Percentiles rank a stretch among this genome's conserved stretches.
Conservation (phyloP, 2,113 vertebrate species). For the Motacilla tschutschensis region DNA sequence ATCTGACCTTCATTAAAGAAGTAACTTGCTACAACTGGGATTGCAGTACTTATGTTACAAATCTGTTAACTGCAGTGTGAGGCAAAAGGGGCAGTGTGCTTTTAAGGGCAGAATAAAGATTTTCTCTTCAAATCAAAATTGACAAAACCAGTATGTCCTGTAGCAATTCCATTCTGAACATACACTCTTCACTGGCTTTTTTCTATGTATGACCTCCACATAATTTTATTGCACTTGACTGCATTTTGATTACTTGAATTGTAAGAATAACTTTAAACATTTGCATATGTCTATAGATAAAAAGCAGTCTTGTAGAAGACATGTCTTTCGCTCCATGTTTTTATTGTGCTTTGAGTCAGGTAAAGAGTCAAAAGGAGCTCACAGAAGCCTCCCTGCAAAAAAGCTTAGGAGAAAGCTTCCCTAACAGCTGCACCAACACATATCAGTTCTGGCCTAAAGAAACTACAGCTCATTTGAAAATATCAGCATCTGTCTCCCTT, state of each 20-base stretch:
- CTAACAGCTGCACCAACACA: not conserved
- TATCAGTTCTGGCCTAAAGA: not conserved
- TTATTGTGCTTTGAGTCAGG: not conserved
- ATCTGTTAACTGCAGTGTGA: not conserved
- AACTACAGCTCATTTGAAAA: not conserved
- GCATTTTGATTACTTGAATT: not conserved
- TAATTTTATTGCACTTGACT: not conserved
- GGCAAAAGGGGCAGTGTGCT: not conserved
- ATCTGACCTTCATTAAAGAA: not conserved
- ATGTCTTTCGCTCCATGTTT: not conserved
- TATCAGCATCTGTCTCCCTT: not conserved
- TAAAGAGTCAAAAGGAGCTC: not conserved
- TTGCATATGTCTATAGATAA: fast-evolving
- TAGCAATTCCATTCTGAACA: not conserved
- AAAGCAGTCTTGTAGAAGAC: not conserved
- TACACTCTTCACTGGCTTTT: not conserved
- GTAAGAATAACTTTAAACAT: not conserved
- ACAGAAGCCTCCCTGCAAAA: not conserved
- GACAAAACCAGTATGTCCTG: not conserved
- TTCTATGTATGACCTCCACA: fast-evolving
- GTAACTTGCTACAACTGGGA: not conserved
- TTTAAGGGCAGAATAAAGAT: not conserved
- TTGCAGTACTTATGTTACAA: not conserved
- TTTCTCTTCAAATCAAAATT: not conserved
- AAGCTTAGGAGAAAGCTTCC: not conserved